Base-by-base conservation (phyloP, 2,888 invertebrate genomes). In the Conus canariensis region DNA sequence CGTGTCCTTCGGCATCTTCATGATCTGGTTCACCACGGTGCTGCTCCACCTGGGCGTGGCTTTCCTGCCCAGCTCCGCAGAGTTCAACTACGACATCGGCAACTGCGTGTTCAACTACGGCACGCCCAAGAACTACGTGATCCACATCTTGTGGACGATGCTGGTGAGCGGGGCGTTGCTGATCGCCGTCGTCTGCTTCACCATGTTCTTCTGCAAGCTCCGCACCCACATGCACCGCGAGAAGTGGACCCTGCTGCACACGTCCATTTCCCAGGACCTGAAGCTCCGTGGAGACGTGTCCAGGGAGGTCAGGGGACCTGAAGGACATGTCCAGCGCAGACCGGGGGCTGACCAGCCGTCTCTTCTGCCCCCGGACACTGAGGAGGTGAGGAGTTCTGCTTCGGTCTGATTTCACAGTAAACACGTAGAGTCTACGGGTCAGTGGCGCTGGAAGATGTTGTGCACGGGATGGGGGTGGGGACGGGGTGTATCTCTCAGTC, bases 1-100 rank as follows among this genome's bases (percentile, higher is more conserved):
- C 96, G 98, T 98, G 92, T 97, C 98, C 87, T 98, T 98, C 96
- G 98, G 98, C 92, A 97, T 98, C 89, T 98, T 98, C 96, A 98
- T 98, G 98, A 98, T 98, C 95, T 98, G 98, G 98, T 98, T 98
- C 97, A 98, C 98, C 89, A 98, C 98, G 91, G 98, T 98, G 95
- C 98, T 98, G 88, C 98, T 98, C 96, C 98, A 98, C 97, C 97
- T 98, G 94, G 98, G 98, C 59, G 95, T 96, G 56, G 95, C 96
- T 8, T 96, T 96, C 90, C 94, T 96, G 86, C 96, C 96, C 12
- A 95, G 95, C 8, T 95, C 95, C 88, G 95, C 96, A 0, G 93
- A 93, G 87, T 95, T 92, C 91, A 94, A 94, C 25, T 98, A 98
- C 94, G 98, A 98, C 94, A 97, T 98, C 0, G 98, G 98, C 19